Percentiles rank a stretch among this genome's conserved stretches.
Conservation (phyloP, 2,888 invertebrate genomes). For the Clivina fossor region DNA sequence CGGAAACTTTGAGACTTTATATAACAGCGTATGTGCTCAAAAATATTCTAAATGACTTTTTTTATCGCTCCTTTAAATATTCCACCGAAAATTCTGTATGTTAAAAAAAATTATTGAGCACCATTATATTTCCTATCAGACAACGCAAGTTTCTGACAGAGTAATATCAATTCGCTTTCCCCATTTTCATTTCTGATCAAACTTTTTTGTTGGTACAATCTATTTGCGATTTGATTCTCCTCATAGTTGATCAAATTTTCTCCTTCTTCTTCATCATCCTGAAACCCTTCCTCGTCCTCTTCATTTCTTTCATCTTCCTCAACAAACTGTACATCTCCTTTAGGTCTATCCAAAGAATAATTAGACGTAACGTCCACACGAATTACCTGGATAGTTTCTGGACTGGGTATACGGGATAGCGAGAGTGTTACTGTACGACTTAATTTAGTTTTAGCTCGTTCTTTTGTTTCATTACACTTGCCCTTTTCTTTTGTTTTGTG, state of each 20-base stretch:
- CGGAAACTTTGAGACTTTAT: too few relatives aligned
- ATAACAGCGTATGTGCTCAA: too few relatives aligned
- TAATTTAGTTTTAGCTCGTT: conserved; percentile 27
- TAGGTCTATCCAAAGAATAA: conserved; percentile 43
- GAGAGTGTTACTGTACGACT: conserved; percentile 47
- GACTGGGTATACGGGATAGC: conserved; percentile 50
- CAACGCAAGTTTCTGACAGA: conserved; percentile 25
- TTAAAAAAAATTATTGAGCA: too few relatives aligned
- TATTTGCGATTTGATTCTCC: conserved; percentile 16
- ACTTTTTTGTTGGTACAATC: conserved; percentile 25
- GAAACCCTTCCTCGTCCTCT: not conserved
- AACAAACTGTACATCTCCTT: not conserved
- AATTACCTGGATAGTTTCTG: conserved; percentile 51
- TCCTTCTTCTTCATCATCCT: not conserved
- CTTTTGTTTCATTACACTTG: conserved; percentile 22
- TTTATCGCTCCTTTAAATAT: too few relatives aligned
- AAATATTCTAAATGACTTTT: too few relatives aligned
- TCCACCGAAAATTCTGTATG: too few relatives aligned
- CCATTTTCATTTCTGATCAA: conserved; percentile 15
- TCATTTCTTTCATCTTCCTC: conserved; percentile 3
- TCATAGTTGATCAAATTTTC: conserved; percentile 2
- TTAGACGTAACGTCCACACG: conserved; percentile 51
- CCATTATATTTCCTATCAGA: too few relatives aligned
- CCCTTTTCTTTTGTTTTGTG: conserved; percentile 27
- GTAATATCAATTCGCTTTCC: conserved; percentile 20